These are phyloP conservation scores for Meandrusa payeni DNA, from an alignment of 2,888 invertebrate genomes.

Conservation along the genomic window DNA sequence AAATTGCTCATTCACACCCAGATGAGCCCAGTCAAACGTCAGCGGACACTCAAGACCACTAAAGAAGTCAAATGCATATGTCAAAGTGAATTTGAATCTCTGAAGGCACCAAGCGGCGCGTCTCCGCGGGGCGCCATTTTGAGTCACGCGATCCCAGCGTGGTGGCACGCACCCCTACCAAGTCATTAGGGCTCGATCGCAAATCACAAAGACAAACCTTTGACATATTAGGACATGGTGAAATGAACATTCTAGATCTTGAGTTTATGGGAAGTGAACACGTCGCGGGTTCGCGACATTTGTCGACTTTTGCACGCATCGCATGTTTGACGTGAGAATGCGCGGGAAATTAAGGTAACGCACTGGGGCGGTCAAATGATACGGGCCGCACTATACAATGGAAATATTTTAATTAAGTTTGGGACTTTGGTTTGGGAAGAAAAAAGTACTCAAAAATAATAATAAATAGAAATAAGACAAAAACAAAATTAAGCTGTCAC, in stretches of 20 bases:
- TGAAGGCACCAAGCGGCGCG: constrained; percentile 57
- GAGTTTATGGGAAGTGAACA: constrained; percentile 66
- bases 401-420: constrained; percentile 1
- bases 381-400: constrained; percentile 4
- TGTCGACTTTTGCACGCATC: constrained; percentile 45
- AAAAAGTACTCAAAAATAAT: too few species aligned
- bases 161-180: constrained; percentile 31
- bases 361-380: constrained; percentile 6
- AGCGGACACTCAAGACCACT: constrained; percentile 53
- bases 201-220: constrained; percentile 53
- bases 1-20: constrained; percentile 74
- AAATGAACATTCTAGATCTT: constrained; percentile 69
- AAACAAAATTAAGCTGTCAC: too few species aligned
- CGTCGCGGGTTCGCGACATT: constrained; percentile 48
- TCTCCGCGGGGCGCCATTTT: constrained; percentile 47
- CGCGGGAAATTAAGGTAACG: constrained; percentile 27
- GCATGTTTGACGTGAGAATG: constrained; percentile 30
- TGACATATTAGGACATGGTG: constrained; percentile 61
- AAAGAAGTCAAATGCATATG: constrained; percentile 58
- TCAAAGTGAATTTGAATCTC: constrained; percentile 57
- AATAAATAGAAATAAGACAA: neutral
- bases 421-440: too few species aligned
- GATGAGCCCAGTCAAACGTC: constrained; percentile 48
- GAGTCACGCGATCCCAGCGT: constrained; percentile 37
- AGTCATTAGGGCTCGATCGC: constrained; percentile 41